Evolutionary conservation across 2,113 vertebrate species (phyloP), one percentile per base, ranked within the genome.

Genomic region (Myiagra hebetior): DNA sequence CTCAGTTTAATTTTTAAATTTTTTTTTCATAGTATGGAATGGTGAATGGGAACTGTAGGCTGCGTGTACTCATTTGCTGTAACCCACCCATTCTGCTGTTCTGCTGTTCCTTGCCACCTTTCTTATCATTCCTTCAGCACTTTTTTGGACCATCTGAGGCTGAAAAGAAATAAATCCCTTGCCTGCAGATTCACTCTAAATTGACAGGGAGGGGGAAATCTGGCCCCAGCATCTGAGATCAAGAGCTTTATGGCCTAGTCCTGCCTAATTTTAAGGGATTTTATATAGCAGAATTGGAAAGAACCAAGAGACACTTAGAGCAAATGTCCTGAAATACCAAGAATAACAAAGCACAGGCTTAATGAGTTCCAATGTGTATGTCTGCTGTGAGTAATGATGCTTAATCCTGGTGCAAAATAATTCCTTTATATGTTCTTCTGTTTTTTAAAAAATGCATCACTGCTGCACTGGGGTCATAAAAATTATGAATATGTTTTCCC

Each of bases 401-500:
- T 94, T 96, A 97, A 97, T 96, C 83, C 74, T 86, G 56, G 84
- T 97, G 93, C 95, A 98, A 98, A 97, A 98, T 97, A 97, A 98
- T 97, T 97, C 95, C 92, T 92, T 95, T 97, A 93, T 80, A 87
- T 96, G 95, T 76, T 98, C 96, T 97, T 97, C 96, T 97, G 93
- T 86, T 95, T 95, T 92, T 96, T 81, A 82, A 95, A 97, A 97
- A 97, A 98, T 95, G 97, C 96, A 97, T 95, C 97, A 79, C 94
- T 94, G 96, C 97, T 97, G 93, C 95, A 92, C 95, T 91, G 96
- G 93, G 96, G 96, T 97, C 97, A 97, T 98, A 98, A 98, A 98
- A 97, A 97, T 97, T 98, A 97, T 92, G 96, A 97, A 96, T 98
- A 97, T 98, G 97, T 97, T 98, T 98, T 98, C 98, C 97, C 98